phyloP scores from a whole-genome alignment of 2,888 invertebrate genomes.

The Diarsia brunnea region DNA sequence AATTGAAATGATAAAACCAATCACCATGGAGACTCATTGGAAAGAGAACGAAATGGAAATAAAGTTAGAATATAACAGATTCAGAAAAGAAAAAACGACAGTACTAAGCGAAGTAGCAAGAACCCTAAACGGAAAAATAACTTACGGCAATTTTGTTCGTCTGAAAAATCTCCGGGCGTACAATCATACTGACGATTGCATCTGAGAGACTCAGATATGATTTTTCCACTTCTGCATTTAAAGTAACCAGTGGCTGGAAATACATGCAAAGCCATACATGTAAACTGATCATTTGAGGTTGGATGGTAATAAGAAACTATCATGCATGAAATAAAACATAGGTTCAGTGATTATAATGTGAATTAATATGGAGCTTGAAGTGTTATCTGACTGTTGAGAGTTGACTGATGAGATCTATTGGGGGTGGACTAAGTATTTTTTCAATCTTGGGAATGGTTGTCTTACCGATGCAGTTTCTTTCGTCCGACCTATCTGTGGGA shows the following conservation, averaged over 20 bases:
- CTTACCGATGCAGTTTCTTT: conserved; percentile 92
- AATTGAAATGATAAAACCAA: conserved; percentile 43
- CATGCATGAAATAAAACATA: conserved; percentile 45
- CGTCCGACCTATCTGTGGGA: conserved; percentile 93
- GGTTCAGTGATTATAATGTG: conserved; percentile 27
- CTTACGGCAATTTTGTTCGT: conserved; percentile 95
- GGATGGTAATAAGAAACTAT: conserved; percentile 28
- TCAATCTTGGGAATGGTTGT: conserved; percentile 43
- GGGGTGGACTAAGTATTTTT: conserved; percentile 28
- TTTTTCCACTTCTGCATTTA: conserved; percentile 92
- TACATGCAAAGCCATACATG: conserved; percentile 77
- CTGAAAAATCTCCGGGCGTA: conserved; percentile 92
- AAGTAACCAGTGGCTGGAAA: conserved; percentile 89
- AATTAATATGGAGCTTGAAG: conserved; percentile 29
- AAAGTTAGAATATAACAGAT: conserved; percentile 47
- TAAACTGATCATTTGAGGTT: conserved; percentile 38
- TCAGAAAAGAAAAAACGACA: conserved; percentile 58
- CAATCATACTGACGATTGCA: conserved; percentile 93
- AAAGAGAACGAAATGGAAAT: conserved; percentile 25
- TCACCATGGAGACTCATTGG: conserved; percentile 44
- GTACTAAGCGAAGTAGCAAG: conserved; percentile 51
- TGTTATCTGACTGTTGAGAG: conserved; percentile 17
- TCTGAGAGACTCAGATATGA: conserved; percentile 89
- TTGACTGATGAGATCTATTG: conserved; percentile 31
- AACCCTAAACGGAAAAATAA: conserved; percentile 73